Base-by-base conservation (phyloP, 2,888 invertebrate genomes). In the Melanostoma scalare region DNA sequence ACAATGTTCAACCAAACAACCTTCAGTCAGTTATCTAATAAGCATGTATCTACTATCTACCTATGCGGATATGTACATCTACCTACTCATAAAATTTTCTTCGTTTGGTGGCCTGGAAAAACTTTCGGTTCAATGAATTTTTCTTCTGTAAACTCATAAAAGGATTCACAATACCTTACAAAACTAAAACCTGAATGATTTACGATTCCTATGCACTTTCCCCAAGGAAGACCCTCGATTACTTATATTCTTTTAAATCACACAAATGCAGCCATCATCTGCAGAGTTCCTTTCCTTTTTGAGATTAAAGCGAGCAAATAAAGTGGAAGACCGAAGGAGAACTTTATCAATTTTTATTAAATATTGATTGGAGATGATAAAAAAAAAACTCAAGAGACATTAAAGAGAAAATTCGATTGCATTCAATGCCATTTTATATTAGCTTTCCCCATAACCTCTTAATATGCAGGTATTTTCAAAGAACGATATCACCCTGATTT, bases 131-230 rank as follows among this genome's bases (percentile, higher is more conserved):
- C 20, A 20, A 20, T 20, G 20, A 20, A 20, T 20, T 20, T 48
- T 36, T 5, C 3, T 9, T 30, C 33, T 36, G 5, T 36, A 53
- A 56, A 67, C 10, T 44, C 20, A 46, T 42, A 61, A 69, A 55
- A 65, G 48, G 3, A 20, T 61, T 61, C 20, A 4, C 35, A 50
- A 44, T 38, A 30, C 61, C 31, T 36, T 52, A 50, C 31, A 60
- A 75, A 63, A 63, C 20, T 48, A 36, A 67, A 35, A 38, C 35
- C 31, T 77, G 63, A 63, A 77, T 71, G 69, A 77, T 63, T 77
- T 71, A 71, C 42, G 56, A 71, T 61, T 76, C 46, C 75, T 61
- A 56, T 56, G 35, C 76, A 35, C 42, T 71, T 71, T 61, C 50
- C 36, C 44, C 31, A 8, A 44, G 5, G 35, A 38, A 46, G 3